Conservation (phyloP, 1,140 invertebrate genomes). For the Caenorhabditis briggsae region DNA sequence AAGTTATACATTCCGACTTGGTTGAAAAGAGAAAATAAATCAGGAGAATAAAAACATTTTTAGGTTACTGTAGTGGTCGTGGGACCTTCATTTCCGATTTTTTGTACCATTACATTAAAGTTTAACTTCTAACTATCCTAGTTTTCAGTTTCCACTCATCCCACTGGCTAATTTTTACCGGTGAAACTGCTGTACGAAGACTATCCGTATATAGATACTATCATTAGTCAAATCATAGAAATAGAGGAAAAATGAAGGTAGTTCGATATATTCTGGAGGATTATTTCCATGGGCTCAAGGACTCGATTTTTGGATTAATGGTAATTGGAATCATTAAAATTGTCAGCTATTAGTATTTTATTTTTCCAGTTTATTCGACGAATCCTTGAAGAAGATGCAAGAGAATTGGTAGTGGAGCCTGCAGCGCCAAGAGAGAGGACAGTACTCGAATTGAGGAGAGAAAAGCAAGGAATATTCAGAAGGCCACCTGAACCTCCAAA, state of each 20-base stretch:
- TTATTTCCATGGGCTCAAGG: conserved; percentile 10
- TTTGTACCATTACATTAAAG: not conserved
- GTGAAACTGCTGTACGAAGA: not conserved
- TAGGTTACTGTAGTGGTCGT: too few species aligned
- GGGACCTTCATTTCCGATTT: too few species aligned
- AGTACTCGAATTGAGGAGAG: conserved; percentile 32
- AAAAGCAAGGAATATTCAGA: conserved; percentile 45
- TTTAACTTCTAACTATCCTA: not conserved
- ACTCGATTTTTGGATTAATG: conserved; percentile 26
- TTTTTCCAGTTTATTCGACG: conserved; percentile 1
- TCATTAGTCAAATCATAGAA: not conserved
- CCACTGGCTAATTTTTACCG: not conserved
- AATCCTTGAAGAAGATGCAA: not conserved
- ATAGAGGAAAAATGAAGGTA: not conserved
- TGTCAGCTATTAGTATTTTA: not conserved
- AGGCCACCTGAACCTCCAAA: conserved; percentile 48
- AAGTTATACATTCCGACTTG: too few species aligned
- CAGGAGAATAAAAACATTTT: too few species aligned
- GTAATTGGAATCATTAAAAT: not conserved
- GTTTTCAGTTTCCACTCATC: not conserved
- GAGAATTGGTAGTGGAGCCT: not conserved
- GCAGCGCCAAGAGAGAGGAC: not conserved
- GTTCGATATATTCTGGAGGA: not conserved
- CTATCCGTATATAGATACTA: too few species aligned
- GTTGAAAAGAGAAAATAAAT: too few species aligned